These are phyloP conservation scores for Sylvicola fuscatus DNA, from an alignment of 2,888 invertebrate genomes.

Conservation along the genomic window DNA sequence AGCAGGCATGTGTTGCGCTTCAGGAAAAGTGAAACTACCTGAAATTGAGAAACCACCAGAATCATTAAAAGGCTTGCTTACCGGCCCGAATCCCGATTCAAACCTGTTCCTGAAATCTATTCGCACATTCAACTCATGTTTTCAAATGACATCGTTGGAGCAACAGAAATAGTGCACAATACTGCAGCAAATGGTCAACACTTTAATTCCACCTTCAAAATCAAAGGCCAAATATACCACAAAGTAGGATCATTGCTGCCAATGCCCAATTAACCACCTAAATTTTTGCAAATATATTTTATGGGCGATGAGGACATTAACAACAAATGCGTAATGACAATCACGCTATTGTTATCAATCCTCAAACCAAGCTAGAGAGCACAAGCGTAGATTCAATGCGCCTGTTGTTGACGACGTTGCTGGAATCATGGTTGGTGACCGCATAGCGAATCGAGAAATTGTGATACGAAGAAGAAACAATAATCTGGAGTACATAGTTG, in stretches of 20 bases:
- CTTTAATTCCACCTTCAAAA: not conserved
- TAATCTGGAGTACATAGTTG: conserved; percentile 9
- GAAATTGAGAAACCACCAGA: conserved; percentile 12
- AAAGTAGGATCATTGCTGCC: conserved; percentile 9
- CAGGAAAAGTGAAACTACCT: conserved; percentile 16
- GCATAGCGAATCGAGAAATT: conserved; percentile 12
- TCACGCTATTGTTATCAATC: conserved; percentile 12
- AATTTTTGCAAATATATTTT: conserved; percentile 12
- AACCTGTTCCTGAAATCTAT: conserved; percentile 11
- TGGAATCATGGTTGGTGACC: conserved; percentile 11
- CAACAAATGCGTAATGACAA: conserved; percentile 11
- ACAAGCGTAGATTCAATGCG: conserved; percentile 13
- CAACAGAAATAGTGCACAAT: conserved; percentile 7
- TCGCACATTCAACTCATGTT: conserved; percentile 12
- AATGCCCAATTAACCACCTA: conserved; percentile 7
- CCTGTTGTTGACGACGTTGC: conserved; percentile 12
- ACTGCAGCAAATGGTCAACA: not conserved
- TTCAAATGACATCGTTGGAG: conserved; percentile 11
- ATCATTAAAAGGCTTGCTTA: conserved; percentile 10
- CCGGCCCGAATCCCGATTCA: conserved; percentile 10
- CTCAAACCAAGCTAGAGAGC: conserved; percentile 13
- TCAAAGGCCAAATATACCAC: conserved; percentile 8
- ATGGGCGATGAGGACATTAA: conserved; percentile 11
- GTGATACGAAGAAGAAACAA: conserved; percentile 12
- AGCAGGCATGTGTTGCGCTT: conserved; percentile 12